phyloP scores from a whole-genome alignment of 2,113 vertebrate species.

The Lepus timidus region DNA sequence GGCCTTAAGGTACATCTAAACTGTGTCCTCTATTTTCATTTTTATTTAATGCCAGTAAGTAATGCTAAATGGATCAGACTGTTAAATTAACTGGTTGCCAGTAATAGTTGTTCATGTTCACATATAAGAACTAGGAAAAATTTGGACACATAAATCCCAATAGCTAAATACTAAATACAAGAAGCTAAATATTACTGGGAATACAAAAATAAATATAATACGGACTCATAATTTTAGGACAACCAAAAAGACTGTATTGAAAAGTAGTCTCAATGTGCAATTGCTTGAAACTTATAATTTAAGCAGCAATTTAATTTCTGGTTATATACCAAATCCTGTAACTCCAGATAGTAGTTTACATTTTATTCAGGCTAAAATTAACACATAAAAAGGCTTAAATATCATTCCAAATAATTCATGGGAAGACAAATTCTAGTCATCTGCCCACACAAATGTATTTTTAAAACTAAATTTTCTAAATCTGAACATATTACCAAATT shows the following conservation, averaged over 20 bases:
- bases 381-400: conserved; percentile 40
- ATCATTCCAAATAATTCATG: conserved; percentile 30
- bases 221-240: not conserved
- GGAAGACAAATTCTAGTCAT: conserved; percentile 43
- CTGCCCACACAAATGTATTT: conserved; percentile 34
- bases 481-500: conserved; percentile 50
- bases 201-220: conserved; percentile 15
- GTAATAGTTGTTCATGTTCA: not conserved
- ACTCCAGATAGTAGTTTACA: not conserved
- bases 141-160: not conserved
- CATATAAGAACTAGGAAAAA: conserved; percentile 21
- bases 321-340: not conserved
- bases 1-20: not conserved
- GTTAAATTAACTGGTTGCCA: conserved; percentile 38
- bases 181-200: not conserved
- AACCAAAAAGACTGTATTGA: conserved; percentile 21
- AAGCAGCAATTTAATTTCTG: conserved; percentile 36
- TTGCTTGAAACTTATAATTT: not conserved
- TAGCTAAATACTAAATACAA: conserved; percentile 40
- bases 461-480: conserved; percentile 58
- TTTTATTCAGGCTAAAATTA: conserved; percentile 36
- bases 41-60: not conserved
- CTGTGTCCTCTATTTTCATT: not conserved
- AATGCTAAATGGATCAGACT: conserved; percentile 28
- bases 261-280: not conserved